Evolutionary conservation across 2,888 invertebrate species (phyloP).

Genomic region (Lithophane leautieri): DNA sequence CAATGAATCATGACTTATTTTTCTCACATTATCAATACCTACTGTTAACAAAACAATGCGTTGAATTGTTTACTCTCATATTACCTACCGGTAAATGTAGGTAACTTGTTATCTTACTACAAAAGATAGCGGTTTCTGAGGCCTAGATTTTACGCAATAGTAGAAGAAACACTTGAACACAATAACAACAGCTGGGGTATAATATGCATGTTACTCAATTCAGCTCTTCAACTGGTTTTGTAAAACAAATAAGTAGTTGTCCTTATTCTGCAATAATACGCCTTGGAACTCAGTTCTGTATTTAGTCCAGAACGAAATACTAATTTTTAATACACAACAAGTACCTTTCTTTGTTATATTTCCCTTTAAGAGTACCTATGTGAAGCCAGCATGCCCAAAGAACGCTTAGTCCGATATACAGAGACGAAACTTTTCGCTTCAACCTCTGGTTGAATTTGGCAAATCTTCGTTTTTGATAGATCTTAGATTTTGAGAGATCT

Average conservation of each 20-base stretch:
- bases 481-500: too few species aligned
- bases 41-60: conserved; percentile 36
- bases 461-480: too few species aligned
- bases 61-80: conserved; percentile 30
- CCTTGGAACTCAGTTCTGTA: not conserved
- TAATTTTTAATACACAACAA: not conserved
- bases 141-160: conserved; percentile 38
- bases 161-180: conserved; percentile 10
- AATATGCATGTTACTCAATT: conserved; percentile 6
- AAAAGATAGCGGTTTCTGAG: conserved; percentile 31
- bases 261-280: not conserved
- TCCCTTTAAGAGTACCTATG: not conserved
- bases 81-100: conserved; percentile 28
- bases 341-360: not conserved
- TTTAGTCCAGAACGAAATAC: not conserved
- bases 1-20: conserved; percentile 50
- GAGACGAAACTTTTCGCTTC: too few species aligned
- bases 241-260: not conserved
- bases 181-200: conserved; percentile 5
- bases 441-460: too few species aligned
- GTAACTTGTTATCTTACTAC: conserved; percentile 26
- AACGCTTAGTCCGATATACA: too few species aligned
- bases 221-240: not conserved
- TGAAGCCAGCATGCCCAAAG: too few species aligned
- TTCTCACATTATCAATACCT: conserved; percentile 35